Base-by-base conservation (phyloP, 2,797 vertebrate genomes). In the Crenichthys baileyi region DNA sequence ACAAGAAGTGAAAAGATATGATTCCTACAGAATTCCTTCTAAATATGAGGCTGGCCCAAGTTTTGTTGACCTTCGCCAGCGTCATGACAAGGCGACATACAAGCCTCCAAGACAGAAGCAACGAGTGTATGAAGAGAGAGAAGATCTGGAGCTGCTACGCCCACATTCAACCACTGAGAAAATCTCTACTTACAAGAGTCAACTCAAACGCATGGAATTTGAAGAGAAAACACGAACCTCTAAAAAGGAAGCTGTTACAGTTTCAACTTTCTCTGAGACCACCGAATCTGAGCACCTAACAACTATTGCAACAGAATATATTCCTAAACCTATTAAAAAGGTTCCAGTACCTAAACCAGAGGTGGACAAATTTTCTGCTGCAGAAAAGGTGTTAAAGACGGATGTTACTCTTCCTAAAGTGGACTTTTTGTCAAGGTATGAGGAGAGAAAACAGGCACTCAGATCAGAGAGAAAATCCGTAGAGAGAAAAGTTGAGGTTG, bases 401-500 rank as follows among this genome's bases (percentile, higher is more conserved):
- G 97, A 97, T 0, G 95, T 97, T 71, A 95, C 96, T 65, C 89
- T 91, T n/a, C 78, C 97, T 77, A 96, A 95, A 92, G 96, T 99
- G 87, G 98, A 99, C 90, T 98, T 97, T 90, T 96, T 98, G 81
- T 97, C 97, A 83, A 96, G 97, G 76, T 99, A 99, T 0, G 98
- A 99, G 83, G 97, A 97, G 83, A 97, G 97, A 95, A 99, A 99
- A 93, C 96, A 97, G 85, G 97, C 97, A 90, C 87, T 99, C 78
- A 97, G 97, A 94, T 95, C 97, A 79, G 97, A 98, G 93, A 96
- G 93, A 26, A 88, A 63, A 50, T 94, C 91, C 1, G 61, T 91
- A 65, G 91, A 93, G 78, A 91, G 94, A 74, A 97, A 96, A 88
- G 95, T 96, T 0, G 97, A 99, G 93, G 95, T 97, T 84, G 92